Evolutionary conservation across 2,113 vertebrate species (phyloP).

Genomic region (Pogona vitticeps): DNA sequence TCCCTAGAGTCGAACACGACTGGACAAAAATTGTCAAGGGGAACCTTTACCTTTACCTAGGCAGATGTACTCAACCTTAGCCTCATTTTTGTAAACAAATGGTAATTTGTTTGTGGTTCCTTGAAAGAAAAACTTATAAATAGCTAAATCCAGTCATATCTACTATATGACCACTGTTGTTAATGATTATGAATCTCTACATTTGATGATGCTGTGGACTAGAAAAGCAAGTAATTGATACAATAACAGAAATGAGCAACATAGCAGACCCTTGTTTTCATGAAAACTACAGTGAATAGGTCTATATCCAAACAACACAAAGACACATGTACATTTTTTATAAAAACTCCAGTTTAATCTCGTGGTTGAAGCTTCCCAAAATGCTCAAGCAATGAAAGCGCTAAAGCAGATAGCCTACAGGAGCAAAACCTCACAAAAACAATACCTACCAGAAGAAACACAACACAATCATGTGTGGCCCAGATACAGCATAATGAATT

Average conservation of each 20-base stretch:
- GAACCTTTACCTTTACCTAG: too few relatives aligned
- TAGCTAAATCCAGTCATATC: too few relatives aligned
- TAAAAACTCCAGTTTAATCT: constrained; percentile 78
- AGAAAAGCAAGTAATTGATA: constrained; percentile 10
- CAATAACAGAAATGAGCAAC: not conserved
- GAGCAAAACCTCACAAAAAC: constrained; percentile 54
- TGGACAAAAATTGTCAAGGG: too few relatives aligned
- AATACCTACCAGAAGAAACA: constrained; percentile 53
- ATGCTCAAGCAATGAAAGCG: constrained; percentile 50
- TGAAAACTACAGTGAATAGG: constrained; percentile 23
- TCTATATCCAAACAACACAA: constrained; percentile 55
- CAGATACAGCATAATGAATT: constrained; percentile 30
- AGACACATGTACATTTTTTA: constrained; percentile 56
- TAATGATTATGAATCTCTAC: not conserved
- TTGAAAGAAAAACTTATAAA: not conserved
- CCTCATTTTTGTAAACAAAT: not conserved
- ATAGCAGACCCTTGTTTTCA: not conserved
- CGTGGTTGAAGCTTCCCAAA: constrained; percentile 69
- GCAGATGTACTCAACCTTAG: not conserved
- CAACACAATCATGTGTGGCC: constrained; percentile 20
- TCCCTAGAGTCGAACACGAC: too few relatives aligned
- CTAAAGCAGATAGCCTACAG: constrained; percentile 56
- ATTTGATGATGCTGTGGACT: not conserved
- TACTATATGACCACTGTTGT: not conserved
- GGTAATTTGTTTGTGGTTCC: too few relatives aligned